Base-by-base conservation (phyloP, 2,888 invertebrate species). In the Holacanthella duospinosa region DNA sequence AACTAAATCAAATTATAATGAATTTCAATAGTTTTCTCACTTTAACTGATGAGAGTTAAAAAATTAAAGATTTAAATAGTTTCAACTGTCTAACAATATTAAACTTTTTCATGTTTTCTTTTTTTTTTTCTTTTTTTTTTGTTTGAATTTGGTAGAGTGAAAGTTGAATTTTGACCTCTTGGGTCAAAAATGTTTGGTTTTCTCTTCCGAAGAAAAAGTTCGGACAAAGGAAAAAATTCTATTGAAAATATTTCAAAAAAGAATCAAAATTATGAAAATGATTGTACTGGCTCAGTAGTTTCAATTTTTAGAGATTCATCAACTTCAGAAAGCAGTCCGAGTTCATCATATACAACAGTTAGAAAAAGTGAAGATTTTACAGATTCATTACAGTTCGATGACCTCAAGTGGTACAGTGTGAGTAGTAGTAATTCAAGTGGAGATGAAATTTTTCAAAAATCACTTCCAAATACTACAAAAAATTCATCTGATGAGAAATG, bases 111-210 rank as follows among this genome's bases (percentile, higher is more conserved):
- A n/a, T n/a, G n/a, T n/a, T n/a, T n/a, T n/a, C n/a, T n/a, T n/a
- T n/a, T n/a, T n/a, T n/a, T n/a, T n/a, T n/a, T n/a, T n/a, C n/a
- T n/a, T n/a, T n/a, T n/a, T n/a, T n/a, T n/a, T n/a, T n/a, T n/a
- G n/a, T n/a, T n/a, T n/a, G n/a, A n/a, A n/a, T n/a, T n/a, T n/a
- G n/a, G n/a, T n/a, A n/a, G 36, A 36, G 36, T 48, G 21, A 48
- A 48, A 48, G 48, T 48, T 9, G n/a, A 48, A 4, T 21, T 48
- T 48, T 4, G 48, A 48, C 48, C 4, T 21, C 12, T n/a, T 48
- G 19, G 21, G n/a, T n/a, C n/a, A 36, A 59, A 29, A 57, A 73
- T 73, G 72, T 73, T 73, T 66, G 72, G 72, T 29, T 73, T 73
- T 63, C 56, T 71, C 29, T 71, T 71, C 58, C 70, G 63, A 55